Percentiles rank a stretch among this genome's conserved stretches.
phyloP scores from a whole-genome alignment of 2,797 vertebrate genomes.

The Iguana delicatissima region DNA sequence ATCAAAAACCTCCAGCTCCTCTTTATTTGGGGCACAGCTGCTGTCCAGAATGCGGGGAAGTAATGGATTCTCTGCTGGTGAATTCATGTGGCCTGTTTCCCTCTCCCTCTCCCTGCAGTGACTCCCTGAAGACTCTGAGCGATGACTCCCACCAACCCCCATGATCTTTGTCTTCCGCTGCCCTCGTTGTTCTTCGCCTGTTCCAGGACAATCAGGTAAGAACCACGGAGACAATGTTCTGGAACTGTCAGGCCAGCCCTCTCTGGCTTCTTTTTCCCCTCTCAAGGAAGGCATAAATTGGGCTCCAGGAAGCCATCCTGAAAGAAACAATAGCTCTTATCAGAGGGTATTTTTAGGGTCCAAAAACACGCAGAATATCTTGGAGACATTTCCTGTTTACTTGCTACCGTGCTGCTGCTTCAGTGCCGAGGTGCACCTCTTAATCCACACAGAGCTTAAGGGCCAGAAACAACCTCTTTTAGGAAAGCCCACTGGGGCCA shows the following conservation, averaged over 20 bases:
- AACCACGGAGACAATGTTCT: constrained; percentile 26
- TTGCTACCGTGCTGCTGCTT: constrained; percentile 64
- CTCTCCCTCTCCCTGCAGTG: neutral
- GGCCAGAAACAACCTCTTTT: constrained; percentile 48
- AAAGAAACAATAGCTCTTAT: constrained; percentile 85
- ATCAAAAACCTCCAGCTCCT: neutral
- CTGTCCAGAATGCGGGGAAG: no score
- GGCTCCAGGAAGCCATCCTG: constrained; percentile 66
- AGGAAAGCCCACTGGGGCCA: constrained; percentile 33
- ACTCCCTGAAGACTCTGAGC: neutral
- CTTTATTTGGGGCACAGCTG: neutral
- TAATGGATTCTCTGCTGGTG: neutral
- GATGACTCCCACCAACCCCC: neutral
- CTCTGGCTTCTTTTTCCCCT: constrained; percentile 47
- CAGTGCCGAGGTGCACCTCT: constrained; percentile 63
- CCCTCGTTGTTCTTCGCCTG: neutral
- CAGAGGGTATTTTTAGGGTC: constrained; percentile 79
- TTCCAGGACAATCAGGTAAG: neutral
- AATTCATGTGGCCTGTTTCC: neutral
- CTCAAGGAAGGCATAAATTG: constrained; percentile 70
- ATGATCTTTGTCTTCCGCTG: neutral
- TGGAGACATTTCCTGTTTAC: constrained; percentile 86
- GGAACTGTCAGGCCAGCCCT: constrained; percentile 31
- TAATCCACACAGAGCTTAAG: constrained; percentile 66
- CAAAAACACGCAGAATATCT: constrained; percentile 76